Conservation (phyloP, 2,113 vertebrate genomes). For the Scomber japonicus region DNA sequence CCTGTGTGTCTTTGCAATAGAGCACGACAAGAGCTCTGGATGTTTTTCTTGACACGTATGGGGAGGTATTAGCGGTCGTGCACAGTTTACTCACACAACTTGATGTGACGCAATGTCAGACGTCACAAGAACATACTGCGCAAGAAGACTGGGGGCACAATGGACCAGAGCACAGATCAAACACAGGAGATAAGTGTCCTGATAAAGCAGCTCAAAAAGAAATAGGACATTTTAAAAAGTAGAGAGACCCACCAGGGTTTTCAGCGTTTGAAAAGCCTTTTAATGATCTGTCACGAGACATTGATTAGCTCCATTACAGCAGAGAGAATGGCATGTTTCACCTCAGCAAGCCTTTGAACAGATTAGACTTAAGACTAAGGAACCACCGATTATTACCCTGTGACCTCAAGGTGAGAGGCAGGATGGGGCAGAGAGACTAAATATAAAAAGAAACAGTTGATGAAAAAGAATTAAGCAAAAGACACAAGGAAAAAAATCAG, state of each 20-base stretch:
- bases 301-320: conserved; percentile 78
- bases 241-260: conserved; percentile 72
- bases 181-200: conserved; percentile 51
- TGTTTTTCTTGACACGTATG: conserved; percentile 31
- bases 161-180: conserved; percentile 39
- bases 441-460: conserved; percentile 31
- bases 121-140: conserved; percentile 48
- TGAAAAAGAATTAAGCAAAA: conserved; percentile 3
- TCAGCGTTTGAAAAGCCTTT: conserved; percentile 77
- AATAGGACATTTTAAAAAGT: conserved; percentile 47
- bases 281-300: conserved; percentile 82
- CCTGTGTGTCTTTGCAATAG: background rate
- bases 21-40: background rate
- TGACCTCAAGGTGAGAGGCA: conserved; percentile 43
- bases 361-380: conserved; percentile 64
- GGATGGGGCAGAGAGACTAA: background rate
- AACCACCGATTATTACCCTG: conserved; percentile 52
- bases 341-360: conserved; percentile 72
- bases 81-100: conserved; percentile 49
- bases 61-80: conserved; percentile 39
- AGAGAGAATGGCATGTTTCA: conserved; percentile 68
- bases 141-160: conserved; percentile 29
- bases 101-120: conserved; percentile 41
- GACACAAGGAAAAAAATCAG: background rate
- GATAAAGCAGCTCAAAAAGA: conserved; percentile 35